A percentile compares a stretch with the other conserved stretches of the same genome.
phyloP scores from a whole-genome alignment of 2,113 vertebrate genomes.

The Calcarius ornatus region DNA sequence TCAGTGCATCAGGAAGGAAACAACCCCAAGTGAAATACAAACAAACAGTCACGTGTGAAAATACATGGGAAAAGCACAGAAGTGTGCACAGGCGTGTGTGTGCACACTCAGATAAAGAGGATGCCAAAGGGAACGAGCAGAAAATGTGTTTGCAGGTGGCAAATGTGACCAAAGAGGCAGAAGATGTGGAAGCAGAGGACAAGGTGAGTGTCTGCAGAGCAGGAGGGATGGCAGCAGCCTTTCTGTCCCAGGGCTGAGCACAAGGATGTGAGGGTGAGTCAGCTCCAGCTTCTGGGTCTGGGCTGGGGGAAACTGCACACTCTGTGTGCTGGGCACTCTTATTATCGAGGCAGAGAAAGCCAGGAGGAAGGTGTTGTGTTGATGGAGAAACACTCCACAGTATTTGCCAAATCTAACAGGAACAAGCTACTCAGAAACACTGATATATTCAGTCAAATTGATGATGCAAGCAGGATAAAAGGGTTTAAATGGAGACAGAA shows the following conservation, averaged over 20 bases:
- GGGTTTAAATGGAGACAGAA: background rate
- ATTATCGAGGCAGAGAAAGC: background rate
- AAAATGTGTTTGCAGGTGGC: background rate
- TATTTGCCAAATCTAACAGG: background rate
- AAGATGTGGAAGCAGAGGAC: background rate
- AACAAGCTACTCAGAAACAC: background rate
- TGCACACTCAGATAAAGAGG: background rate
- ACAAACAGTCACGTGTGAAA: background rate
- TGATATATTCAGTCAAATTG: background rate
- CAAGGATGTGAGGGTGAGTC: background rate
- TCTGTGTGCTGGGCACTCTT: background rate
- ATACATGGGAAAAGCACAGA: background rate
- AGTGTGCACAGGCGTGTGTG: rapidly evolving
- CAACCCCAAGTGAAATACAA: background rate
- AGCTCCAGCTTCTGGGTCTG: background rate
- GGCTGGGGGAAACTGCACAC: background rate
- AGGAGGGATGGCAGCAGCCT: background rate
- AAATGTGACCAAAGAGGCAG: background rate
- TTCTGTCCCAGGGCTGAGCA: background rate
- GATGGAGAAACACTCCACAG: background rate
- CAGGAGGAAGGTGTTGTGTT: background rate
- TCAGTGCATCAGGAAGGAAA: background rate
- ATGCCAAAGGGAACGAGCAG: background rate
- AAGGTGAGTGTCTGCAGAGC: background rate
- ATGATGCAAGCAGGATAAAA: background rate